phyloP scores from a whole-genome alignment of 2,113 vertebrate genomes.

The Limnothrissa miodon region DNA sequence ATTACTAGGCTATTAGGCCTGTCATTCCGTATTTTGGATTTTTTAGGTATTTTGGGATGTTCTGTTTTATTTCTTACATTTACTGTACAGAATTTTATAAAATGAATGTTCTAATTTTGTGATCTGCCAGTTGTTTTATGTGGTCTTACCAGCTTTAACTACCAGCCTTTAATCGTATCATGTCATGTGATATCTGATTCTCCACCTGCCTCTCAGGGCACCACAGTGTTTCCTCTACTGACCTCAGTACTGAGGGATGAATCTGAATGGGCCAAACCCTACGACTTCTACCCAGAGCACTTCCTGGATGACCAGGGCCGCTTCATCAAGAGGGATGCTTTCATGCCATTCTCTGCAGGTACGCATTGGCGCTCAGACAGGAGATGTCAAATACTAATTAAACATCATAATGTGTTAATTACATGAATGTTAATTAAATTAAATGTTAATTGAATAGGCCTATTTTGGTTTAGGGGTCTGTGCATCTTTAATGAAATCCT shows the following conservation, averaged over 20 bases:
- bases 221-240: constrained; percentile 65
- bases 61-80: too few species aligned
- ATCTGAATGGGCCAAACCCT: constrained; percentile 67
- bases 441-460: too few species aligned
- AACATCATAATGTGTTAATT: too few species aligned
- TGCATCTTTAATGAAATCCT: too few species aligned
- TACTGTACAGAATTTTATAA: not conserved
- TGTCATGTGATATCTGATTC: not conserved
- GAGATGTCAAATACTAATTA: too few species aligned
- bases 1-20: too few species aligned
- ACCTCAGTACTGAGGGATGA: constrained; percentile 65
- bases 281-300: constrained; percentile 67
- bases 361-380: not conserved
- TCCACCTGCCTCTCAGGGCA: constrained; percentile 56
- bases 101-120: too few species aligned
- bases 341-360: constrained; percentile 76
- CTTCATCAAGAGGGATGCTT: constrained; percentile 67
- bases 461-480: too few species aligned
- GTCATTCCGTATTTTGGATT: not conserved
- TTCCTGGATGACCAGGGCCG: constrained; percentile 69
- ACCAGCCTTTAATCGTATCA: not conserved
- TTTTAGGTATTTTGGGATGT: too few species aligned
- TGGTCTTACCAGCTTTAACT: not conserved
- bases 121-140: not conserved
- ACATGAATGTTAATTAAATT: too few species aligned